Evolutionary conservation across 2,113 vertebrate genomes (phyloP), one percentile per base, ranked within the genome.

Genomic region (Vicugna pacos): DNA sequence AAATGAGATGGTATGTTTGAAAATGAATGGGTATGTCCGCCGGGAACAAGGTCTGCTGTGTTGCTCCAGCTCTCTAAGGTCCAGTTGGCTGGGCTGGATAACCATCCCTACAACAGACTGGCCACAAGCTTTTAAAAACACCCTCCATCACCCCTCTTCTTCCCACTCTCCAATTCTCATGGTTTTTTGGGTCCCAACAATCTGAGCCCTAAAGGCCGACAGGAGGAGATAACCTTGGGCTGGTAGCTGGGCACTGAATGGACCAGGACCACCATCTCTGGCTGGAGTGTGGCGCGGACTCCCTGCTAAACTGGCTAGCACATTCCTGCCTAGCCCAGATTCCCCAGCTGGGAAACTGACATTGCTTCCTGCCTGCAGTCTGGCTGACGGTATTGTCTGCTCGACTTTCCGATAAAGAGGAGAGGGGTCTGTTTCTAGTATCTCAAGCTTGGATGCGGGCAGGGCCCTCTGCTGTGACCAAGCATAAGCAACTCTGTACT

Each of bases 301-400:
- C 26, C 30, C 28, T 72, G 2, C 54, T 38, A 76, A 42, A 60
- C 60, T 28, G 58, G 69, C 54, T 38, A 26, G 77, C 65, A 38
- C n/a, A 4, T 20, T 91, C n/a, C 87, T 83, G 86, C 46, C n/a
- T 11, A 62, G 92, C 16, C 42, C 38, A 50, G 67, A 35, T 91
- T 84, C 38, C 75, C 70, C 69, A 32, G 52, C 88, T 91, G 90
- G 88, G 77, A 83, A 65, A 62, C 32, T 46, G 82, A 46, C 72
- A 38, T 54, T 58, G 86, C 65, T 96, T 96, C 91, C 73, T 91
- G 89, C 17, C 86, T 26, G 22, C n/a, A 50, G 28, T 85, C 77
- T 65, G 85, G 80, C n/a, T 75, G 64, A 56, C 30, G 50, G 38
- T 46, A n/a, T 56, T 93, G 65, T 81, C 92, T 88, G 56, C 65